Percentiles rank a stretch among this genome's conserved stretches.
Evolutionary conservation across 2,797 vertebrate genomes (phyloP).

Genomic region (Hypotaenidia philippensis): DNA sequence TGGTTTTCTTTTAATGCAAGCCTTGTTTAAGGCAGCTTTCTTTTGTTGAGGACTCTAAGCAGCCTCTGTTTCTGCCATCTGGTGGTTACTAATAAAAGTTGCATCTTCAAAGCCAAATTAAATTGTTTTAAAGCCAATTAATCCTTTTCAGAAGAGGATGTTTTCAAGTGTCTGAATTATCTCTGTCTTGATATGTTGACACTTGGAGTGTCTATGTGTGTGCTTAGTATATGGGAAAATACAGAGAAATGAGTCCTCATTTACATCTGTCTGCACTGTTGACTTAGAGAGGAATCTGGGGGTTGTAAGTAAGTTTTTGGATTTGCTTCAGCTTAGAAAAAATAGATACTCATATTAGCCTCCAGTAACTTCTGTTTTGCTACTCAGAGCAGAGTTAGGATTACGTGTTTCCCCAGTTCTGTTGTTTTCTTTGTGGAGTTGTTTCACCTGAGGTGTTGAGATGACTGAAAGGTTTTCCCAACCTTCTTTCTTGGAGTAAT

Average conservation of each 20-base stretch:
- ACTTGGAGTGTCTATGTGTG: conserved; percentile 45
- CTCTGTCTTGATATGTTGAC: conserved; percentile 61
- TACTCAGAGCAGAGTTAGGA: neutral
- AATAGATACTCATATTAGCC: neutral
- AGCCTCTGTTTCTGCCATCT: conserved; percentile 81
- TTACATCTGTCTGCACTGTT: conserved; percentile 37
- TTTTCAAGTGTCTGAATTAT: conserved; percentile 56
- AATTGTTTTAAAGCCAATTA: conserved; percentile 68
- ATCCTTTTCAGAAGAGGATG: conserved; percentile 56
- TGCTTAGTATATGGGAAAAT: conserved; percentile 49
- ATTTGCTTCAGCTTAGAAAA: conserved; percentile 36
- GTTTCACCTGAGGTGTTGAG: neutral
- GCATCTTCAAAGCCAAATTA: conserved; percentile 60
- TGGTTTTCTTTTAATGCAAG: neutral
- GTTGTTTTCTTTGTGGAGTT: conserved; percentile 1
- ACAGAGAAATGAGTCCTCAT: neutral
- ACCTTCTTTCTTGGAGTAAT: neutral
- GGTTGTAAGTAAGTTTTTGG: neutral
- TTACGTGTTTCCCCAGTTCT: neutral
- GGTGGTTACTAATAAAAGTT: conserved; percentile 73
- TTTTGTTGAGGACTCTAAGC: conserved; percentile 67
- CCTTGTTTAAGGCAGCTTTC: conserved; percentile 32
- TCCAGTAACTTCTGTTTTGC: conserved; percentile 9
- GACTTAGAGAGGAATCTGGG: conserved; percentile 3
- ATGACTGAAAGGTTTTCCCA: conserved; percentile 14